These are phyloP conservation scores for Archips xylosteana DNA, from an alignment of 2,888 invertebrate genomes.

Conservation along the genomic window DNA sequence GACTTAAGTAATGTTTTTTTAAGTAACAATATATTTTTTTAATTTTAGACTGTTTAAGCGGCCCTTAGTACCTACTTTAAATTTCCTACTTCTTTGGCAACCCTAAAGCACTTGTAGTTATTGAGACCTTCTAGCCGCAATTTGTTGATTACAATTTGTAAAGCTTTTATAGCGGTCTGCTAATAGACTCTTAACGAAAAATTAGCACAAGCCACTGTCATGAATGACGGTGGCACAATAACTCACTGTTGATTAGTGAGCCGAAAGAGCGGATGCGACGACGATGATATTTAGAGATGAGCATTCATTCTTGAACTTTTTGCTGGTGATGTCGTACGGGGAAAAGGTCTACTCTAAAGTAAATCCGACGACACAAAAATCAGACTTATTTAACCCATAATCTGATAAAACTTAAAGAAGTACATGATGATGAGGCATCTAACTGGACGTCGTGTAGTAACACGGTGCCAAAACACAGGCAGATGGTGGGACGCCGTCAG, in stretches of 20 bases:
- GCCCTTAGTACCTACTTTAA: too few species aligned
- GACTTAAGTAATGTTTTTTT: too few species aligned
- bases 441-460: too few species aligned
- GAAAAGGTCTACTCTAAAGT: too few species aligned
- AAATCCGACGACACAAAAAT: too few species aligned
- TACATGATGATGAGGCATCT: too few species aligned
- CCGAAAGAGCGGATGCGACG: conserved; percentile 11
- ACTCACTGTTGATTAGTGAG: conserved; percentile 27
- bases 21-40: too few species aligned
- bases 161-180: conserved; percentile 69
- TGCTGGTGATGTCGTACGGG: neutral
- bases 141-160: conserved; percentile 64
- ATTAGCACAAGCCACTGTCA: conserved; percentile 67
- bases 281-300: neutral
- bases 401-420: too few species aligned
- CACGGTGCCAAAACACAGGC: too few species aligned
- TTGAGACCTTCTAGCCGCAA: conserved; percentile 24
- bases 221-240: conserved; percentile 65
- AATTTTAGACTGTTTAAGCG: too few species aligned
- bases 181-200: conserved; percentile 74
- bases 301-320: neutral
- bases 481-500: too few species aligned
- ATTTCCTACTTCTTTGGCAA: neutral
- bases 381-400: too few species aligned
- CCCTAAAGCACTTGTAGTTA: conserved; percentile 19